phyloP scores from a whole-genome alignment of 2,797 vertebrate genomes.

The Danionella dracula region DNA sequence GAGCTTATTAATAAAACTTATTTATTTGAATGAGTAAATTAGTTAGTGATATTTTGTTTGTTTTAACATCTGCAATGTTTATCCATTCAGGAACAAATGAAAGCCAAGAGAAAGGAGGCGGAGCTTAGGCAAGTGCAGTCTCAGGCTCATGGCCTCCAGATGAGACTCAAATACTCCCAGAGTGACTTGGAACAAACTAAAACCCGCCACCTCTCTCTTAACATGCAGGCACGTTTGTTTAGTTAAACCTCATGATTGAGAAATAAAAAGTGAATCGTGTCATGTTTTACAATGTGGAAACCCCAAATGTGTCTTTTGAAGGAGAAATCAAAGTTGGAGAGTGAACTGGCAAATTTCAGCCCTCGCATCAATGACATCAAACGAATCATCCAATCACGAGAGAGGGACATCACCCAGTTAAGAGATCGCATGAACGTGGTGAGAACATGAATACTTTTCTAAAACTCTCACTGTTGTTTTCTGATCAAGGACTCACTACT shows the following conservation, averaged over 20 bases:
- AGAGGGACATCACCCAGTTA: slow-evolving; percentile 88
- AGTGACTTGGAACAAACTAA: slow-evolving; percentile 95
- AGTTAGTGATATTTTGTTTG: neutral
- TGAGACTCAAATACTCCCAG: slow-evolving; percentile 94
- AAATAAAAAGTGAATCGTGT: too few relatives aligned
- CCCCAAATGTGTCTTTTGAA: slow-evolving; percentile 44
- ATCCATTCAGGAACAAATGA: slow-evolving; percentile 86
- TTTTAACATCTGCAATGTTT: neutral
- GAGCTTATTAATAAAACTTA: too few relatives aligned
- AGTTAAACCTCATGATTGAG: too few relatives aligned
- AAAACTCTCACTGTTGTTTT: neutral
- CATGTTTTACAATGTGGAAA: neutral
- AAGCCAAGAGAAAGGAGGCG: slow-evolving; percentile 92
- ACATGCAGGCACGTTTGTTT: slow-evolving; percentile 77
- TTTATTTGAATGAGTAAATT: neutral
- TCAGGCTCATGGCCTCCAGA: slow-evolving; percentile 93
- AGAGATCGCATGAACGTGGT: slow-evolving; percentile 92
- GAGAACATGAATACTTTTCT: neutral
- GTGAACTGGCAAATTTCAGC: slow-evolving; percentile 88
- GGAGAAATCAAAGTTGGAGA: slow-evolving; percentile 96
- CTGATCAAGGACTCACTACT: neutral
- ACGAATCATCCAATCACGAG: slow-evolving; percentile 82
- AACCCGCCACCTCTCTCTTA: slow-evolving; percentile 90
- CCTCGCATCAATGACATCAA: slow-evolving; percentile 95
- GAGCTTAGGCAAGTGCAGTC: slow-evolving; percentile 94